phyloP scores from a whole-genome alignment of 2,113 vertebrate genomes.

The Oreotrochilus melanogaster region DNA sequence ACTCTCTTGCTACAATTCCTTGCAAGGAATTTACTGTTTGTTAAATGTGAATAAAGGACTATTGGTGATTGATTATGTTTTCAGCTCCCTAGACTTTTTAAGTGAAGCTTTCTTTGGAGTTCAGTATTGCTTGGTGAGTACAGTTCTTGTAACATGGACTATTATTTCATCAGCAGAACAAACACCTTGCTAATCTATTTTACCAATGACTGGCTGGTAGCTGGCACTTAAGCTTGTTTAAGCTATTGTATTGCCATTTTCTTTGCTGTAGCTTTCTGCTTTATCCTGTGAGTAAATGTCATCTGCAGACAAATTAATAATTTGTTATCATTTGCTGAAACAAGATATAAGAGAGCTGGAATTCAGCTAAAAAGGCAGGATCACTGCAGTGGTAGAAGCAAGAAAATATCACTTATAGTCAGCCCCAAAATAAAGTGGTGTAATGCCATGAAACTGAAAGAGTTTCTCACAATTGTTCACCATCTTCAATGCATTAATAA shows the following conservation, averaged over 20 bases:
- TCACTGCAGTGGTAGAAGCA: not conserved
- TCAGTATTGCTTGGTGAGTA: not conserved
- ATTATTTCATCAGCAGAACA: constrained; percentile 35
- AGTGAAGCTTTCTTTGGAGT: not conserved
- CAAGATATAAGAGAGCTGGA: constrained; percentile 3
- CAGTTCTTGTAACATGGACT: not conserved
- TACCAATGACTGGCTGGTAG: not conserved
- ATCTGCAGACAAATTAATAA: constrained; percentile 53
- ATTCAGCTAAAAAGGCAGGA: not conserved
- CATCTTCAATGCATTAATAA: not conserved
- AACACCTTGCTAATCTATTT: constrained; percentile 50
- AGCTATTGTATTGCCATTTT: constrained; percentile 16
- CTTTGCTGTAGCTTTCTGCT: constrained; percentile 14
- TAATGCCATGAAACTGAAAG: not conserved
- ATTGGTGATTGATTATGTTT: constrained; percentile 20
- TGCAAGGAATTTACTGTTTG: not conserved
- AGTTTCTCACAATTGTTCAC: not conserved
- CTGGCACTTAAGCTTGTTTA: constrained; percentile 33
- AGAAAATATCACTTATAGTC: not conserved
- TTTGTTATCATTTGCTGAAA: constrained; percentile 42
- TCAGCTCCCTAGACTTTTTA: not conserved
- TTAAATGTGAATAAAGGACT: constrained; percentile 20
- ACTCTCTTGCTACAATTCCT: not conserved
- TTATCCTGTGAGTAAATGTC: constrained; percentile 33
- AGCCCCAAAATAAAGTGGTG: not conserved